Conservation (phyloP, 2,888 invertebrate genomes). For the Maniola hyperantus region DNA sequence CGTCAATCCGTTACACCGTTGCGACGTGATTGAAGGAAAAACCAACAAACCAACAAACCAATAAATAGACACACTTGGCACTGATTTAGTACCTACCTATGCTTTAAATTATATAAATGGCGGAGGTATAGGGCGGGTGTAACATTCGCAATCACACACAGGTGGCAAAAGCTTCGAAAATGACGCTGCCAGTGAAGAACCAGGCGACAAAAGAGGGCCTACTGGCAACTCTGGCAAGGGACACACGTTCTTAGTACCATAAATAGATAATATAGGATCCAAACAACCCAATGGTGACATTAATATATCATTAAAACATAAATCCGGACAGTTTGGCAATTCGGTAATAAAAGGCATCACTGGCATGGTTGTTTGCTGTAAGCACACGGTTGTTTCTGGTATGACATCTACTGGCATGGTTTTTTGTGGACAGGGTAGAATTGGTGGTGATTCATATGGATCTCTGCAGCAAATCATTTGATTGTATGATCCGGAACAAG, state of each 20-base stretch:
- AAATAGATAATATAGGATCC: constrained; percentile 38
- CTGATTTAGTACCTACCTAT: too few species aligned
- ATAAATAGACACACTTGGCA: too few species aligned
- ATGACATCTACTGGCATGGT: not conserved
- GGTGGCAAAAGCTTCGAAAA: constrained; percentile 35
- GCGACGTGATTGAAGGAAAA: too few species aligned
- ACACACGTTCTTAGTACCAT: constrained; percentile 27
- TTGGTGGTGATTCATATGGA: not conserved
- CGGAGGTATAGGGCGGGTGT: constrained; percentile 31
- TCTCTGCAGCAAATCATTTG: not conserved
- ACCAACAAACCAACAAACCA: too few species aligned
- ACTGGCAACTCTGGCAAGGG: constrained; percentile 39
- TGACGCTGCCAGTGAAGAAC: constrained; percentile 50
- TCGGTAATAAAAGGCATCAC: constrained; percentile 35
- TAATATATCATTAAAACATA: constrained; percentile 36
- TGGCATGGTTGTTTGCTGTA: constrained; percentile 19
- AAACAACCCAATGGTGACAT: constrained; percentile 41
- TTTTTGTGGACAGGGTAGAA: constrained; percentile 13
- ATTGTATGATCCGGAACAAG: not conserved
- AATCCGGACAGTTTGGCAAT: constrained; percentile 34
- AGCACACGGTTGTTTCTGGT: constrained; percentile 9
- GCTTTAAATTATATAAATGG: constrained; percentile 36
- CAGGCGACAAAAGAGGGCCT: constrained; percentile 56
- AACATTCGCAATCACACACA: constrained; percentile 24
- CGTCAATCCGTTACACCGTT: too few species aligned